Base-by-base conservation (phyloP, 2,113 vertebrate genomes). In the Taxidea taxus region DNA sequence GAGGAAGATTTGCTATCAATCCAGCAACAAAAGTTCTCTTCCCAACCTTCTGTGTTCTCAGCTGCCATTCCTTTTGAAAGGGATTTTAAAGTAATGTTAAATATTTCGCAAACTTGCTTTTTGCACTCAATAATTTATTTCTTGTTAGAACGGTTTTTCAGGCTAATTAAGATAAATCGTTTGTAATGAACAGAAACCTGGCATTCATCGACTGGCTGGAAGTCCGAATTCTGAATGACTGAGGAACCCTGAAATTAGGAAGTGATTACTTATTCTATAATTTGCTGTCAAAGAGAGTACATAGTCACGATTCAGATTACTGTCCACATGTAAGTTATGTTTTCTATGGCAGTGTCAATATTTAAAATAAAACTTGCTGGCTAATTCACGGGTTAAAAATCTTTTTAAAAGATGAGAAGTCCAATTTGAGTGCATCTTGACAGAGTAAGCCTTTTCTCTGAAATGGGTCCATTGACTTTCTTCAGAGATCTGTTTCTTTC, bases 101-200 rank as follows among this genome's bases (percentile, higher is more conserved):
- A 11, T 85, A 96, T 98, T 98, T 98, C 86, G 95, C 14, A 96
- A 97, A 97, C 62, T 97, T 95, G 78, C 88, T 92, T 97, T 98
- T 90, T 97, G 25, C 89, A 72, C 56, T 94, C 96, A 98, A 97
- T 98, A 97, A 98, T 98, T 98, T 98, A 97, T 98, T 98, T 98
- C 85, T 97, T 98, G 39, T 98, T 98, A 97, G 90, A 95, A 96
- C 39, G 27, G 51, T 81, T 98, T 98, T 93, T 97, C 66, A 42
- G 81, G 42, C 86, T 98, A 98, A 98, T 99, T 98, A 98, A 98
- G 98, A 98, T 96, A 95, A 99, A 99, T 96, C 97, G 85, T 98
- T 99, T 97, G 95, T 98, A 98, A 97, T 98, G 98, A 98, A 98
- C 96, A 98, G 97, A 98, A 99, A 98, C 87, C 93, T 98, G 95